These are phyloP conservation scores for Oryzias celebensis DNA, from an alignment of 2,113 vertebrate genomes.

Conservation along the genomic window DNA sequence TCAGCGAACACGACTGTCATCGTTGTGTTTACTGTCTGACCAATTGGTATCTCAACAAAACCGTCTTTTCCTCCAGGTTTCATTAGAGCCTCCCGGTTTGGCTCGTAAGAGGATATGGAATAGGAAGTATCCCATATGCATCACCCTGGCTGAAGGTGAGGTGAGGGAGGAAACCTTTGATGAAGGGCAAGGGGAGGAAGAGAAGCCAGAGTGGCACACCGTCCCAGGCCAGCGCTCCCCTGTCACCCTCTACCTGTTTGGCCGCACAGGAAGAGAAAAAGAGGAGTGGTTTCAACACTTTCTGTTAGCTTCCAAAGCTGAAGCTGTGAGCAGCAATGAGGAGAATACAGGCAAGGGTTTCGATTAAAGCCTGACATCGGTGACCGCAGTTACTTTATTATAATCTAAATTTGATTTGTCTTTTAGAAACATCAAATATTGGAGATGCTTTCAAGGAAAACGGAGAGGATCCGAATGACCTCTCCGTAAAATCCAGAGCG, in stretches of 20 bases:
- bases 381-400: too few species aligned
- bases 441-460: slow-evolving; percentile 65
- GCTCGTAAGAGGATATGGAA: slow-evolving; percentile 86
- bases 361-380: too few species aligned
- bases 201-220: slow-evolving; percentile 12
- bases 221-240: slow-evolving; percentile 30
- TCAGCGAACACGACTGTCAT: slow-evolving; percentile 31
- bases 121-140: slow-evolving; percentile 86
- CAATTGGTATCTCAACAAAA: too few species aligned
- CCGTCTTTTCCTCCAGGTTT: slow-evolving; percentile 66
- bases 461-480: slow-evolving; percentile 74
- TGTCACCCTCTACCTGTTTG: slow-evolving; percentile 80
- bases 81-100: slow-evolving; percentile 78
- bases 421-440: slow-evolving; percentile 29
- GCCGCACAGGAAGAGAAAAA: slow-evolving; percentile 83
- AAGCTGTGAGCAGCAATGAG: slow-evolving; percentile 20
- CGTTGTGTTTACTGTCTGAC: too few species aligned
- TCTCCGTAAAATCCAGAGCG: slow-evolving; percentile 62
- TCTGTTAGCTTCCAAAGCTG: slow-evolving; percentile 59
- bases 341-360: slow-evolving; percentile 69
- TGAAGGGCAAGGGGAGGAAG: slow-evolving; percentile 41
- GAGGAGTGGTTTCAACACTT: slow-evolving; percentile 88
- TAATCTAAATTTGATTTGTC: not conserved
- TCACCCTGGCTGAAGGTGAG: slow-evolving; percentile 71
- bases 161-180: slow-evolving; percentile 56